phyloP scores from a whole-genome alignment of 1,140 invertebrate species.

The Anastrepha ludens region DNA sequence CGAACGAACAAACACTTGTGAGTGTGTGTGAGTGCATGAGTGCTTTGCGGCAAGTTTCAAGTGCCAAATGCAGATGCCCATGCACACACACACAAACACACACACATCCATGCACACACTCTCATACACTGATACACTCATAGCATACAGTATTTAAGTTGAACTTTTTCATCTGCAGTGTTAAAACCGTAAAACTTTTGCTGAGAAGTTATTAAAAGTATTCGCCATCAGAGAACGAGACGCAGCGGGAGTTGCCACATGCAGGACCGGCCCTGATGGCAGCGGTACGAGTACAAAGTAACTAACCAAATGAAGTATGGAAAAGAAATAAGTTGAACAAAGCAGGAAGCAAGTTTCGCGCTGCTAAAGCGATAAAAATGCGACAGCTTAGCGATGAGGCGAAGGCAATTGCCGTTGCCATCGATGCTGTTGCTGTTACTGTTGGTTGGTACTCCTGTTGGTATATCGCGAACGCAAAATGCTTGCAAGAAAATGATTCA shows the following conservation, averaged over 20 bases:
- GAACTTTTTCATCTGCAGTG: constrained; percentile 40
- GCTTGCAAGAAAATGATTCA: constrained; percentile 23
- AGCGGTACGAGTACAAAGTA: constrained; percentile 10
- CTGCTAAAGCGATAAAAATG: constrained; percentile 41
- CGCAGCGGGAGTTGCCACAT: constrained; percentile 15
- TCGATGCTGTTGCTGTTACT: background rate
- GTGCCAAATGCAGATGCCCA: constrained; percentile 23
- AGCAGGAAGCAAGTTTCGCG: constrained; percentile 34
- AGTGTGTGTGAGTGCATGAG: background rate
- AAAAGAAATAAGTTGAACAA: constrained; percentile 49
- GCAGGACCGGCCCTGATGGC: background rate
- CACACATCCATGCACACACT: background rate
- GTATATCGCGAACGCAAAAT: background rate
- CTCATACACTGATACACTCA: background rate
- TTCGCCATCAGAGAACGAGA: background rate
- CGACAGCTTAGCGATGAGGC: background rate
- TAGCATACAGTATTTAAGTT: background rate
- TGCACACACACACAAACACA: background rate
- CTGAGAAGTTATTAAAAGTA: constrained; percentile 6
- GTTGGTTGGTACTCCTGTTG: background rate
- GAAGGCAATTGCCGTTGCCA: background rate
- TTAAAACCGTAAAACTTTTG: constrained; percentile 24
- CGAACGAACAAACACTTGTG: background rate
- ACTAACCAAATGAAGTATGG: constrained; percentile 31
- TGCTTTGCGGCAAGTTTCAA: constrained; percentile 12